phyloP scores from a whole-genome alignment of 2,113 vertebrate genomes.

The Callocephalon fimbriatum region DNA sequence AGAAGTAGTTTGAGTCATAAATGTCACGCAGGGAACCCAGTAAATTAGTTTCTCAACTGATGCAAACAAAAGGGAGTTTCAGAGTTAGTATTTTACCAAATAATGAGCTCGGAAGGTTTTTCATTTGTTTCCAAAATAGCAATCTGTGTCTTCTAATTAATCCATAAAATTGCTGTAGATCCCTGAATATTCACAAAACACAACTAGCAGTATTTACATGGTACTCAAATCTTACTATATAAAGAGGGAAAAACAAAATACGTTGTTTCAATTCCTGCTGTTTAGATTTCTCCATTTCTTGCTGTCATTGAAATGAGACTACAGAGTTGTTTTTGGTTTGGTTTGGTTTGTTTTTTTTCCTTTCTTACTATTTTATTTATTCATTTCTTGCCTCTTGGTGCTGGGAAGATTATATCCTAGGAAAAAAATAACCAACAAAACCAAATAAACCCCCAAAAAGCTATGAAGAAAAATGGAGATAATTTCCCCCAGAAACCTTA shows the following conservation, averaged over 20 bases:
- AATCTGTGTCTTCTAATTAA: not conserved
- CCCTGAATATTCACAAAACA: not conserved
- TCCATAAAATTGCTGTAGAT: not conserved
- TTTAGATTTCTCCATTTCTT: not conserved
- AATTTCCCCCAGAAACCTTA: not conserved
- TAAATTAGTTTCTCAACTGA: not conserved
- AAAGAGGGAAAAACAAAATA: not conserved
- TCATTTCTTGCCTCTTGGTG: not conserved
- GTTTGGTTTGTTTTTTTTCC: not conserved
- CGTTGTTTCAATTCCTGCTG: not conserved
- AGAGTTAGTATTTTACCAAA: not conserved
- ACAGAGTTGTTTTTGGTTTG: not conserved
- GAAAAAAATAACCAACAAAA: not conserved
- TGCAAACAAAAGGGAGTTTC: not conserved
- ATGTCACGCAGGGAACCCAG: not conserved
- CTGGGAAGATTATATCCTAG: not conserved
- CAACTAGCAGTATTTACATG: not conserved
- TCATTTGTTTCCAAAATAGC: not conserved
- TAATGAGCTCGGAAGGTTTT: not conserved
- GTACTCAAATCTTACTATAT: not conserved
- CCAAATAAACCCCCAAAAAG: not conserved
- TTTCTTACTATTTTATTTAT: not conserved
- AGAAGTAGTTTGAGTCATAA: not conserved
- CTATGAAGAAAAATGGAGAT: not conserved
- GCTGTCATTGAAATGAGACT: not conserved